phyloP scores from a whole-genome alignment of 2,113 vertebrate species.

The Tauraco erythrolophus region DNA sequence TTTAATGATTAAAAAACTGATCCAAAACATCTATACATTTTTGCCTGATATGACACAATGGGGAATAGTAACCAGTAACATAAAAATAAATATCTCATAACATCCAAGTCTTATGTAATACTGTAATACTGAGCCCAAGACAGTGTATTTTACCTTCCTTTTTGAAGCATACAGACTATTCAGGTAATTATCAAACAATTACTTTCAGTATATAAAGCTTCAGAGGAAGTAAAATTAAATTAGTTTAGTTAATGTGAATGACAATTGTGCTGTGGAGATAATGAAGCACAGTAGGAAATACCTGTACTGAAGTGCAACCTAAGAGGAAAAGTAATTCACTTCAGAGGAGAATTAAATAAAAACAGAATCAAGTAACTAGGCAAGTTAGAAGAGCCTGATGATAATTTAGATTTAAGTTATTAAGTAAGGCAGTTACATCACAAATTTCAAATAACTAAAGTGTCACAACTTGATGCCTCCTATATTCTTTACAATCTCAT shows the following conservation, averaged over 20 bases:
- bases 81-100: background rate
- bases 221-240: conserved; percentile 35
- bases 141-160: background rate
- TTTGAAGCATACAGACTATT: background rate
- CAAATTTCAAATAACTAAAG: background rate
- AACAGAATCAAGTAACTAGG: background rate
- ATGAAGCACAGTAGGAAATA: conserved; percentile 44
- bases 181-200: conserved; percentile 35
- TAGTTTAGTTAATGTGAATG: background rate
- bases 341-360: conserved; percentile 12
- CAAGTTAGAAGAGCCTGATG: background rate
- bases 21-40: background rate
- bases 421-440: background rate
- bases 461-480: background rate
- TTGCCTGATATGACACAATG: background rate
- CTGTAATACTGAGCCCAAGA: background rate
- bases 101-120: background rate
- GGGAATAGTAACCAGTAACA: background rate
- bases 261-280: conserved; percentile 29
- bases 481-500: background rate
- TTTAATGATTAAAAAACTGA: background rate
- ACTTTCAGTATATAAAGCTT: conserved; percentile 11
- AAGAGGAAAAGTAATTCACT: conserved; percentile 6
- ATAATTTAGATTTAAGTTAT: background rate
- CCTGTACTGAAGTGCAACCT: conserved; percentile 4